Evolutionary conservation across 2,113 vertebrate species (phyloP).

Genomic region (Cavia porcellus): DNA sequence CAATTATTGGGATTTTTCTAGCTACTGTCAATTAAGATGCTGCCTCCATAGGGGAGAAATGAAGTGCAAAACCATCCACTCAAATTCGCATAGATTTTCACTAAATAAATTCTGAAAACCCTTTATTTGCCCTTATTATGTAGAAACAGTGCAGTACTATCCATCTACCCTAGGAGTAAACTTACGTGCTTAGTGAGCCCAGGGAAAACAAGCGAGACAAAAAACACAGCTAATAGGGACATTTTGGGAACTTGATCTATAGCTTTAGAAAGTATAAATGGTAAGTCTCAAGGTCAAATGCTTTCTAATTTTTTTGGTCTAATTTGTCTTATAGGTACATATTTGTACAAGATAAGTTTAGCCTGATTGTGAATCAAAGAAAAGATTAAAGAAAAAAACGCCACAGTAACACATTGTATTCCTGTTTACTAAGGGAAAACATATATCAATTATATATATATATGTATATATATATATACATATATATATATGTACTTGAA

Average conservation of each 20-base stretch:
- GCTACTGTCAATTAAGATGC: conserved; percentile 74
- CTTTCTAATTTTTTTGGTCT: not conserved
- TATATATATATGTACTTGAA: not conserved
- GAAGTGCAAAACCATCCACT: conserved; percentile 72
- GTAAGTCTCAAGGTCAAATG: not conserved
- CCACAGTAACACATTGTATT: not conserved
- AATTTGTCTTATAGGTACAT: not conserved
- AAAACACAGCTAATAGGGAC: not conserved
- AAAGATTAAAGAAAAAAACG: not conserved
- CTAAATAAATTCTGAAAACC: conserved; percentile 56
- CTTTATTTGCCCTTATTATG: conserved; percentile 14
- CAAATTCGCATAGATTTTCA: conserved; percentile 69
- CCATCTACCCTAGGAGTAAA: conserved; percentile 18
- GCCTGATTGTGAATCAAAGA: not conserved
- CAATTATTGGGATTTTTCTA: conserved; percentile 75
- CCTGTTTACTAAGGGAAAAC: not conserved
- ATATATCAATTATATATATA: not conserved
- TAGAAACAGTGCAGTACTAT: not conserved
- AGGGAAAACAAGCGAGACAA: not conserved
- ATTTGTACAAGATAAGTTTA: conserved; percentile 9
- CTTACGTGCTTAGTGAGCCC: not conserved
- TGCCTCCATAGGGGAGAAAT: conserved; percentile 73
- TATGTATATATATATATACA: not conserved
- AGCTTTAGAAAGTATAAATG: conserved; percentile 9
- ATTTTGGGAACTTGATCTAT: not conserved